Percentiles rank a stretch among this genome's conserved stretches.
phyloP scores from a whole-genome alignment of 2,888 invertebrate species.

The Argyresthia goedartella region DNA sequence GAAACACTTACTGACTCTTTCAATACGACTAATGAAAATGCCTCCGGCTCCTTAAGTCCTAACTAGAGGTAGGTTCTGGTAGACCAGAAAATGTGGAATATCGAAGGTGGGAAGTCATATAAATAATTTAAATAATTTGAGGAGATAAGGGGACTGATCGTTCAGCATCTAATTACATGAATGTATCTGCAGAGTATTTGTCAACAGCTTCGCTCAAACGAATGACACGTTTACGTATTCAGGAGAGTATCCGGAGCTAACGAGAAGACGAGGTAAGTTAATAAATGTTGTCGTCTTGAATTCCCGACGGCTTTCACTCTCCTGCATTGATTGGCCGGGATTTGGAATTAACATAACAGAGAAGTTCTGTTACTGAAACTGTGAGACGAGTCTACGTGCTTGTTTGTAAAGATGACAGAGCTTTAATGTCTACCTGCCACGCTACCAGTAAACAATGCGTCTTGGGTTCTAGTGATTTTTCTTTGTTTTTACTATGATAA shows the following conservation, averaged over 20 bases:
- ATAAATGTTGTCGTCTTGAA: slow-evolving; percentile 42
- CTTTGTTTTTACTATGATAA: slow-evolving; percentile 7
- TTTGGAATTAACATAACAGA: slow-evolving; percentile 60
- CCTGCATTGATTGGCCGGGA: slow-evolving; percentile 58
- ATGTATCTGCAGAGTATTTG: too few species aligned
- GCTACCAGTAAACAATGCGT: slow-evolving; percentile 37
- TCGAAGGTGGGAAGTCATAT: too few species aligned
- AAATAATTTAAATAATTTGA: too few species aligned
- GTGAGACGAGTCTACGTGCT: slow-evolving; percentile 31
- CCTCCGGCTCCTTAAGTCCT: too few species aligned
- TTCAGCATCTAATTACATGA: too few species aligned
- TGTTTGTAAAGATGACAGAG: slow-evolving; percentile 48
- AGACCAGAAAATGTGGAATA: too few species aligned
- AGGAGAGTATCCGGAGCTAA: slow-evolving; percentile 1
- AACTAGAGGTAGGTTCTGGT: too few species aligned
- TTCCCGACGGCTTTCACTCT: slow-evolving; percentile 48
- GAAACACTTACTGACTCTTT: too few species aligned
- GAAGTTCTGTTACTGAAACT: slow-evolving; percentile 26
- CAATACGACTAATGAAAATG: too few species aligned
- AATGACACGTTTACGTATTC: too few species aligned
- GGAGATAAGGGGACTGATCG: too few species aligned
- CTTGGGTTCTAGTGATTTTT: slow-evolving; percentile 22
- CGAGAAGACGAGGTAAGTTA: slow-evolving; percentile 54
- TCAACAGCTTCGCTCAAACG: too few species aligned
- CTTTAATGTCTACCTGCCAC: slow-evolving; percentile 30